Base-by-base conservation (phyloP, 1,140 invertebrate genomes). In the Eriosoma lanigerum region DNA sequence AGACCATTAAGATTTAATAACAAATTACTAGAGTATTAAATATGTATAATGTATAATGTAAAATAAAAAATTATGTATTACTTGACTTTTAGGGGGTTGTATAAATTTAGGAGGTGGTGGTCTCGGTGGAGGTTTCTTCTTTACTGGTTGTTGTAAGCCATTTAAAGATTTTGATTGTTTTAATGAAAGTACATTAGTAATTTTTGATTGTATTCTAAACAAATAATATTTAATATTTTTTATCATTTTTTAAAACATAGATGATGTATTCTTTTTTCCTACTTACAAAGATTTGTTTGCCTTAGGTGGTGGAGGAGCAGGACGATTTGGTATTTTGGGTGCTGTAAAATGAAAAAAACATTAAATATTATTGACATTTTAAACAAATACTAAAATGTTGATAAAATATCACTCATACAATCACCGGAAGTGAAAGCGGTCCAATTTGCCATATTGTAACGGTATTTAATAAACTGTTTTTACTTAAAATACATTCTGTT, bases 71-170 rank as follows among this genome's bases (percentile, higher is more conserved):
- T 15, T n/a, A 62, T 62, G 26, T 26, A 62, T 76, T 82, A 48
- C 56, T 68, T 56, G 60, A 68, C 24, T 82, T 83, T 50, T 73
- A 32, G 17, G 52, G 56, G 21, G 62, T 50, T 44, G 72, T 10
- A 12, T 21, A n/a, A 87, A 81, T 84, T 86, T 87, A 10, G 88
- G 88, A 73, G 88, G 88, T 78, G 88, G 88, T 21, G 88, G 88
- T 24, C 88, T 83, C 10, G 88, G 88, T 24, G 88, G 88, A 21
- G 88, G 87, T 81, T 87, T 87, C 82, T 88, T 88, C 82, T 87
- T 88, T 26, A 60, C 56, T 15, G 54, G 44, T 44, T 80, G 68
- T 54, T 78, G 73, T 44, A 72, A 64, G 26, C 66, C 44, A 24
- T 66, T 68, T 12, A 54, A n/a, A 10, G 73, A 81, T 54, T 73